phyloP scores from a whole-genome alignment of 2,113 vertebrate species.

The Cryptotis parvus region DNA sequence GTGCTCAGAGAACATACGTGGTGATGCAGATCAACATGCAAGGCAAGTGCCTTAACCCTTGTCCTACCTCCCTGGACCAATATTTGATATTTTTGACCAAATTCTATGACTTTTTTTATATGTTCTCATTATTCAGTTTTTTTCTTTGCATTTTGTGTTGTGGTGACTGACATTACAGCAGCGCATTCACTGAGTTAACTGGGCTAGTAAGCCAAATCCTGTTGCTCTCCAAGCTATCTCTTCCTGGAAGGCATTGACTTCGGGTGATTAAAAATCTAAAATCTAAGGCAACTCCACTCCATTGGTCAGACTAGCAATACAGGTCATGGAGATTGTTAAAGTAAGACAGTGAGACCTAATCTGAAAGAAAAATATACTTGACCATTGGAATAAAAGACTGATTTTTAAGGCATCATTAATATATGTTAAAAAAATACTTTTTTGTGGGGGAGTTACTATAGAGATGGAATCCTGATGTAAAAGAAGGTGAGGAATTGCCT shows the following conservation, averaged over 20 bases:
- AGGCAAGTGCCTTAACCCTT: no score
- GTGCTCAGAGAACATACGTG: no score
- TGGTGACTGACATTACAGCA: constrained; percentile 18
- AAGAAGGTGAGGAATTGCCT: background rate
- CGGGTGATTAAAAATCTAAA: constrained; percentile 40
- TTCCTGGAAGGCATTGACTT: background rate
- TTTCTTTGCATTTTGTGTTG: constrained; percentile 19
- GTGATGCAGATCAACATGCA: background rate
- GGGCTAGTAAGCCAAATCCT: background rate
- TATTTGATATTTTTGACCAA: background rate
- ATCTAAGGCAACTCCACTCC: background rate
- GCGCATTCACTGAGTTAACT: background rate
- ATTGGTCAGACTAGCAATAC: constrained; percentile 26
- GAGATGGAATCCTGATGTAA: background rate
- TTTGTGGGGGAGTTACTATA: background rate
- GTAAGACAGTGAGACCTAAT: constrained; percentile 15
- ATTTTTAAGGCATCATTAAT: background rate
- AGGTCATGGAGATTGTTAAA: constrained; percentile 43
- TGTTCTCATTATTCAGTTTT: constrained; percentile 13
- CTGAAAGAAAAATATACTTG: background rate
- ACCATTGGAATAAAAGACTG: constrained; percentile 28
- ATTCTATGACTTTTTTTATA: constrained; percentile 45
- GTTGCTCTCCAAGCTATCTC: background rate
- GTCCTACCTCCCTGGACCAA: no score
- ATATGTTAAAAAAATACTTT: constrained; percentile 21